A percentile compares a stretch with the other conserved stretches of the same genome.
Conservation (phyloP, 2,888 invertebrate species). For the Brachyptera risi region DNA sequence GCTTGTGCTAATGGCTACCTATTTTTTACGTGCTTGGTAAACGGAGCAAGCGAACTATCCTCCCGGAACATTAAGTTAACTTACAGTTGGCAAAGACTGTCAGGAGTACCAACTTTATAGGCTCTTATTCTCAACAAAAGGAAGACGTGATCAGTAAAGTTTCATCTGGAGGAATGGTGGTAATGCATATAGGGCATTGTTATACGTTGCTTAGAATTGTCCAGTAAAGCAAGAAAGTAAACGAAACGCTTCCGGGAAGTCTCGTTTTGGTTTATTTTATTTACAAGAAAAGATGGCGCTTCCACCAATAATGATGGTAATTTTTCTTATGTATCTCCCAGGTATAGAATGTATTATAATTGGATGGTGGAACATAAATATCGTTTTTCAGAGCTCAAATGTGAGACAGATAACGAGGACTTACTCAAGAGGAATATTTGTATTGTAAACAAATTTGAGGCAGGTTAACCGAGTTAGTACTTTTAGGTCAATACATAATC, state of each 20-base stretch:
- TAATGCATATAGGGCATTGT: background rate
- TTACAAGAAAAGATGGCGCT: background rate
- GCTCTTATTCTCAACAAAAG: constrained; percentile 2
- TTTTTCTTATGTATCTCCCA: too few species aligned
- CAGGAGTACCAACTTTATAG: constrained; percentile 7
- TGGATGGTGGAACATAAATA: too few species aligned
- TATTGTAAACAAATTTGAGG: too few species aligned
- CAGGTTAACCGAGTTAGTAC: too few species aligned
- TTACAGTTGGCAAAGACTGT: constrained; percentile 12
- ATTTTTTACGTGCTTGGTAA: constrained; percentile 18
- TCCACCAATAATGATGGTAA: too few species aligned
- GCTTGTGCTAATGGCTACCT: background rate
- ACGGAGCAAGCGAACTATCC: constrained; percentile 2
- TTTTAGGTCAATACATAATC: too few species aligned
- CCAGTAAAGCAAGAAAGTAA: background rate
- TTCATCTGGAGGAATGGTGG: constrained; percentile 1
- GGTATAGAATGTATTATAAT: too few species aligned
- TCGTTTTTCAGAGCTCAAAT: too few species aligned
- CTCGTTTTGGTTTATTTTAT: too few species aligned
- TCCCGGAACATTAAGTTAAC: constrained; percentile 6
- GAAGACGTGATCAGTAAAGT: background rate
- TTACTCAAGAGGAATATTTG: too few species aligned
- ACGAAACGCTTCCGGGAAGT: too few species aligned
- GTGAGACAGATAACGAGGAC: too few species aligned
- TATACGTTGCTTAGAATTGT: background rate